Evolutionary conservation across 2,888 invertebrate genomes (phyloP).

Genomic region (Agrochola circellaris): DNA sequence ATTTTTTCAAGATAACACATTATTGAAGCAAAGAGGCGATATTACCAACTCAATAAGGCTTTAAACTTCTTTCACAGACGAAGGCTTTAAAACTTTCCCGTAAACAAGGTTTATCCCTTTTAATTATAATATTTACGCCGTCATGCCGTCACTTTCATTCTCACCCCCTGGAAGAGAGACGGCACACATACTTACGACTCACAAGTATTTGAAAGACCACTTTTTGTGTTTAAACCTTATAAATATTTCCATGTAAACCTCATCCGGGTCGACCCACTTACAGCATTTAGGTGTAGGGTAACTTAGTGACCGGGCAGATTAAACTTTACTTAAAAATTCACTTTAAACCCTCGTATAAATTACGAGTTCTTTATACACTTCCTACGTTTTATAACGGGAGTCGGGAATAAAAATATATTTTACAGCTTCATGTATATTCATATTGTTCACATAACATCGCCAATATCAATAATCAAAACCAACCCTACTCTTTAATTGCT

Average conservation of each 20-base stretch:
- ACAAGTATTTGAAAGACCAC: conserved; percentile 66
- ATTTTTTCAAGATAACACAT: no score
- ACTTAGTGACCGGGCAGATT: conserved; percentile 73
- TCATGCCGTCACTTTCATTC: conserved; percentile 66
- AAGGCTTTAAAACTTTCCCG: conserved; percentile 81
- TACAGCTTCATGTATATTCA: neutral
- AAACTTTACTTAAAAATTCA: conserved; percentile 68
- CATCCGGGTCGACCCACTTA: conserved; percentile 79
- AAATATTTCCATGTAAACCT: conserved; percentile 76
- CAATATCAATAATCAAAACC: neutral
- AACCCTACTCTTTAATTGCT: neutral
- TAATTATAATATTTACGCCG: conserved; percentile 81
- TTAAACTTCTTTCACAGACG: conserved; percentile 85
- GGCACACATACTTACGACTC: conserved; percentile 59
- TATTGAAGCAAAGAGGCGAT: no score
- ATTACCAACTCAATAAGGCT: conserved; percentile 88
- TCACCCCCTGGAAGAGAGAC: conserved; percentile 65
- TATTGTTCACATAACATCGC: neutral
- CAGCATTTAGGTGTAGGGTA: conserved; percentile 75
- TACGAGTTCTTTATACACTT: conserved; percentile 37
- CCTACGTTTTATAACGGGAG: conserved; percentile 5
- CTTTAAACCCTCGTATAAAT: conserved; percentile 59
- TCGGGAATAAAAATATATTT: conserved; percentile 2
- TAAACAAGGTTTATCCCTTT: conserved; percentile 84
- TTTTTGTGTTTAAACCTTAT: conserved; percentile 77